Percentiles rank a stretch among this genome's conserved stretches.
Evolutionary conservation across 2,113 vertebrate genomes (phyloP).

Genomic region (Hippopotamus amphibius): DNA sequence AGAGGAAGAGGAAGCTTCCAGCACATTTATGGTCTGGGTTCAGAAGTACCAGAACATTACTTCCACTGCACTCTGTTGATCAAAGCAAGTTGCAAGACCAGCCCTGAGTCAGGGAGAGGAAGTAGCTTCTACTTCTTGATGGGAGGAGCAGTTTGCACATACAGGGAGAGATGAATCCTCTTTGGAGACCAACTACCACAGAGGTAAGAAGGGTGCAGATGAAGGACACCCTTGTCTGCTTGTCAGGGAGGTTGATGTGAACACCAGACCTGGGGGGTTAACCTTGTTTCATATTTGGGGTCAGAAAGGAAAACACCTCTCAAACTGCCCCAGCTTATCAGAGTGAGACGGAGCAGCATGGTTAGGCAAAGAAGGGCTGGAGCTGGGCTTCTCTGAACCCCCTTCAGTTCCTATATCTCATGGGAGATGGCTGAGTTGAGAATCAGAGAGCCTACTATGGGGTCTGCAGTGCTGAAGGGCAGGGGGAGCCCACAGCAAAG

Average conservation of each 20-base stretch:
- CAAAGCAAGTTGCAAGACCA: constrained; percentile 10
- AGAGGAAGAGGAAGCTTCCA: constrained; percentile 4
- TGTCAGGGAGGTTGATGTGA: not conserved
- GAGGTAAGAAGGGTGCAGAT: not conserved
- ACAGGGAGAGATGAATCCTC: not conserved
- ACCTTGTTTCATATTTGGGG: not conserved
- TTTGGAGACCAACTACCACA: not conserved
- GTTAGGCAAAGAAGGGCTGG: not conserved
- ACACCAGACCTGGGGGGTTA: not conserved
- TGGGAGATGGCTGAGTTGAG: not conserved
- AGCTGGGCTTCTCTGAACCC: not conserved
- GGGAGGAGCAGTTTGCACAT: not conserved
- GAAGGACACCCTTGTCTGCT: not conserved
- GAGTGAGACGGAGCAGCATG: not conserved
- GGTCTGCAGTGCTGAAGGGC: not conserved
- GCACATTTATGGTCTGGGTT: not conserved
- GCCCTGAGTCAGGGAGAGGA: not conserved
- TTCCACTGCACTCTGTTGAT: not conserved
- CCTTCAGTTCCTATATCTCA: not conserved
- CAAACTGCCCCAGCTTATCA: not conserved
- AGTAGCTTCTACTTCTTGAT: not conserved
- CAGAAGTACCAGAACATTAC: not conserved
- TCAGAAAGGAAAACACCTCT: constrained; percentile 12
- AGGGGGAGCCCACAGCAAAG: not conserved
- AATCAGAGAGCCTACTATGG: not conserved